These are phyloP conservation scores for Ornithorhynchus anatinus DNA, from an alignment of 2,113 vertebrate genomes.

Conservation along the genomic window DNA sequence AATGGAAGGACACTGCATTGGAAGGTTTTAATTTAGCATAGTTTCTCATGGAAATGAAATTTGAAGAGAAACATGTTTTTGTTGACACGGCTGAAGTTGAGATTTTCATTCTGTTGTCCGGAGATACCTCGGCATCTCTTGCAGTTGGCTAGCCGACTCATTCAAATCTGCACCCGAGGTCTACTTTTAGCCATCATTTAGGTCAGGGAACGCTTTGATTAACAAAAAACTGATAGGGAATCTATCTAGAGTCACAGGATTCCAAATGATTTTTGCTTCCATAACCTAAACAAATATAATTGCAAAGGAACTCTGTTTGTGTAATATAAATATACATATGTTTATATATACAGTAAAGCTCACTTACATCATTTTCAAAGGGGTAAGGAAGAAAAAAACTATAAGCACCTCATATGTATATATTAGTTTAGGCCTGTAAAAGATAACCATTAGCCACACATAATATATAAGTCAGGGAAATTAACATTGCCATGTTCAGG, in stretches of 20 bases:
- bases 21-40: slow-evolving; percentile 77
- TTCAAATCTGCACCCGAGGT: neutral
- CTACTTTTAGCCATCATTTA: slow-evolving; percentile 4
- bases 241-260: neutral
- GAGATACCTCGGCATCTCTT: slow-evolving; percentile 19
- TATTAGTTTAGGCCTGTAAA: neutral
- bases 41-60: slow-evolving; percentile 77
- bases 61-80: slow-evolving; percentile 72
- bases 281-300: slow-evolving; percentile 1
- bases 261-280: slow-evolving; percentile 9
- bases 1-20: slow-evolving; percentile 68
- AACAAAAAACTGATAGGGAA: neutral
- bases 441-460: neutral
- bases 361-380: neutral
- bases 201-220: slow-evolving; percentile 15
- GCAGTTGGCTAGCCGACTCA: slow-evolving; percentile 37
- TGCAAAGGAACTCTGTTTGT: neutral
- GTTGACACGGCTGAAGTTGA: slow-evolving; percentile 57
- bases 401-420: neutral
- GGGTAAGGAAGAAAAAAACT: neutral
- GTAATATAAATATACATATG: neutral
- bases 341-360: neutral
- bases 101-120: slow-evolving; percentile 41
- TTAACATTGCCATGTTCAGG: too few relatives aligned
- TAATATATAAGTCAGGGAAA: neutral